Percentiles rank a stretch among this genome's conserved stretches.
Evolutionary conservation across 2,113 vertebrate genomes (phyloP).

Genomic region (Ictalurus punctatus): DNA sequence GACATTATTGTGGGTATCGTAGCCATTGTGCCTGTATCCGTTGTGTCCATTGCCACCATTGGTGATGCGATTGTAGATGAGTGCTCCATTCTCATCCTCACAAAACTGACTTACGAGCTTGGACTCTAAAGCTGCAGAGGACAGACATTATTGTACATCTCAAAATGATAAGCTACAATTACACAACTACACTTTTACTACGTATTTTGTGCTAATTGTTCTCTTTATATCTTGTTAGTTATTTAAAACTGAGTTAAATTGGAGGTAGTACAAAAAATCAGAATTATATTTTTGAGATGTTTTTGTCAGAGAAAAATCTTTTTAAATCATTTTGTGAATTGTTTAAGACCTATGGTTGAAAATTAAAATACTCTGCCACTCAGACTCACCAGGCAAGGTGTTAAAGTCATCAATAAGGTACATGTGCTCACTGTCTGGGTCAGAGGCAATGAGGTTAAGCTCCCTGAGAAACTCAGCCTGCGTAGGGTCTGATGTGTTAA

Average conservation of each 20-base stretch:
- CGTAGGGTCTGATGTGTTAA: constrained; percentile 82
- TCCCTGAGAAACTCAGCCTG: constrained; percentile 82
- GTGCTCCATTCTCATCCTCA: constrained; percentile 85
- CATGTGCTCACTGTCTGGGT: constrained; percentile 87
- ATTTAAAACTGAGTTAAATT: background rate
- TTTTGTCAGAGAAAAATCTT: background rate
- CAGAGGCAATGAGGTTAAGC: constrained; percentile 89
- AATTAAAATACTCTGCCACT: background rate
- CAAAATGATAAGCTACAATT: background rate
- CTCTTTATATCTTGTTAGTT: background rate
- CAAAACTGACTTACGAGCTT: constrained; percentile 88
- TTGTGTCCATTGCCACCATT: constrained; percentile 68
- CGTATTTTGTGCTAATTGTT: background rate
- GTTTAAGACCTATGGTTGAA: background rate
- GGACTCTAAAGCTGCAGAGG: constrained; percentile 80
- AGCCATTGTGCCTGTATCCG: constrained; percentile 58
- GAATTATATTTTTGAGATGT: background rate
- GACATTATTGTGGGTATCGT: constrained; percentile 1
- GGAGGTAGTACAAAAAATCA: background rate
- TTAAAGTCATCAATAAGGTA: constrained; percentile 90
- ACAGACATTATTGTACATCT: background rate
- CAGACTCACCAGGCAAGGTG: constrained; percentile 79
- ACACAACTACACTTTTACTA: background rate
- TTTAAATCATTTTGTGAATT: background rate
- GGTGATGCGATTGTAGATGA: constrained; percentile 77